These are phyloP conservation scores for Heliconius hortense DNA, from an alignment of 2,888 invertebrate genomes.

Conservation along the genomic window DNA sequence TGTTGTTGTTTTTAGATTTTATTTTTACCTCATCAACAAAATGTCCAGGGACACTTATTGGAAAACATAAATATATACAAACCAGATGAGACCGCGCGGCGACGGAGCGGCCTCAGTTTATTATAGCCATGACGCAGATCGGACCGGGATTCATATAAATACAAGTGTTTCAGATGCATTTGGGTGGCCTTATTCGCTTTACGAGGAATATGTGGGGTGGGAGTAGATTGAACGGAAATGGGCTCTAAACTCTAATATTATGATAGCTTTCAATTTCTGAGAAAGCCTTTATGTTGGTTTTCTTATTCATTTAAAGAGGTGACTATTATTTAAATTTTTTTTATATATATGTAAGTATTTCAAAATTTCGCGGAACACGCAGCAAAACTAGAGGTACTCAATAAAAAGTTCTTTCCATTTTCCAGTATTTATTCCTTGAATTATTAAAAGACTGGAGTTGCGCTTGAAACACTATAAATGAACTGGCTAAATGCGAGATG, in stretches of 20 bases:
- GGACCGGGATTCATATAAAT: slow-evolving; percentile 34
- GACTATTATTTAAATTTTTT: background rate
- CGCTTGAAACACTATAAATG: no score
- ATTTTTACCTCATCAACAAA: background rate
- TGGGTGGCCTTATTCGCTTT: slow-evolving; percentile 20
- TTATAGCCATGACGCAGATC: slow-evolving; percentile 39
- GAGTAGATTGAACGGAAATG: background rate
- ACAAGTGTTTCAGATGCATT: slow-evolving; percentile 23
- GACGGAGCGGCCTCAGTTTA: slow-evolving; percentile 36
- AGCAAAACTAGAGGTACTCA: background rate
- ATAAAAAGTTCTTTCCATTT: no score
- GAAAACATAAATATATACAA: slow-evolving; percentile 25
- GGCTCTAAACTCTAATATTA: background rate
- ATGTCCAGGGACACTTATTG: slow-evolving; percentile 21
- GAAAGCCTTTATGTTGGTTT: background rate
- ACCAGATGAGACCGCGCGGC: slow-evolving; percentile 43
- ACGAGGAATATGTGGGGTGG: slow-evolving; percentile 5
- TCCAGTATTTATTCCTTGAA: no score
- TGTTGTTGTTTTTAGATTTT: no score
- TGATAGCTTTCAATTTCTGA: background rate
- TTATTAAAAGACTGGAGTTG: no score
- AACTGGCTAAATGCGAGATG: no score
- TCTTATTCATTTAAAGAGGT: background rate
- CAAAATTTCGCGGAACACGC: background rate
- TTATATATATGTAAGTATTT: background rate